These are phyloP conservation scores for Lithodes maja DNA, from an alignment of 2,888 invertebrate genomes.

Conservation along the genomic window DNA sequence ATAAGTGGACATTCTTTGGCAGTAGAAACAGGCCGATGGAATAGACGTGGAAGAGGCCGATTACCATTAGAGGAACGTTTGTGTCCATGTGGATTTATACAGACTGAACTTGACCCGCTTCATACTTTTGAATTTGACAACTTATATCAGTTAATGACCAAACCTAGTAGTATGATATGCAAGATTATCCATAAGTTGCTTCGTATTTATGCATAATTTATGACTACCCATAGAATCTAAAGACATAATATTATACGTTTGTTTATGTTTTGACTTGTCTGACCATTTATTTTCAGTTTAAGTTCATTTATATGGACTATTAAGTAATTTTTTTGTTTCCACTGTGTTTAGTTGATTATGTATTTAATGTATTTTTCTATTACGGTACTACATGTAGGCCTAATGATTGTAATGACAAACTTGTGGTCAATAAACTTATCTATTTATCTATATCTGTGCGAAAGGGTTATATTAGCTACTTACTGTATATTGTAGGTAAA, in stretches of 20 bases:
- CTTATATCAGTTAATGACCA: background rate
- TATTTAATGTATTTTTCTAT: background rate
- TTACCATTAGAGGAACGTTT: background rate
- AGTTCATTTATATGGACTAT: background rate
- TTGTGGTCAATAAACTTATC: background rate
- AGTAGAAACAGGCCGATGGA: background rate
- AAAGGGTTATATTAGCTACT: no score
- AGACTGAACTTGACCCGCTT: background rate
- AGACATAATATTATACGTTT: background rate
- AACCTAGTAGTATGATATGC: conserved; percentile 1
- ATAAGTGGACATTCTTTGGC: conserved; percentile 7
- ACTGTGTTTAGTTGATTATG: background rate
- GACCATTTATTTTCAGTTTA: background rate
- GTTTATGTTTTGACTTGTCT: conserved; percentile 5
- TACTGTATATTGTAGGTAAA: no score
- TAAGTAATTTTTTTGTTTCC: background rate
- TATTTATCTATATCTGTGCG: background rate
- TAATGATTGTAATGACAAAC: background rate
- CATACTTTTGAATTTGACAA: background rate
- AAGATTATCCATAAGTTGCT: conserved; percentile 15
- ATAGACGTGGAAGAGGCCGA: background rate
- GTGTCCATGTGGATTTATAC: background rate
- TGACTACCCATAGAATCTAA: background rate
- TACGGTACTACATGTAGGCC: background rate
- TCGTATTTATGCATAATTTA: conserved; percentile 1